Evolutionary conservation across 2,888 invertebrate species (phyloP), one percentile per base, ranked within the genome.

Genomic region (Leucoma salicis): DNA sequence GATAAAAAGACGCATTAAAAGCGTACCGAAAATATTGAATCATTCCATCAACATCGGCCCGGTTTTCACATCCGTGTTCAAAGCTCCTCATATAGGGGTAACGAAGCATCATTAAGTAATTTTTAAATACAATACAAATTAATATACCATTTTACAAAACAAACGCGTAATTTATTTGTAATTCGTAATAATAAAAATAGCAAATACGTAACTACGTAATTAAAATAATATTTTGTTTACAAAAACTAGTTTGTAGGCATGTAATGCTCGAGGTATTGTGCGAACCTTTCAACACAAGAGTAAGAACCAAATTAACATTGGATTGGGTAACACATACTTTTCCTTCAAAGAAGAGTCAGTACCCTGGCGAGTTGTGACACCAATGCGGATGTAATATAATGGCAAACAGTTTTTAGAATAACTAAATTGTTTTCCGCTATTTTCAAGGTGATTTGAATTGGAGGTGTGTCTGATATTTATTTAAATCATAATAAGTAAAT

Each of bases 391-490:
- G 6, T 21, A 21, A 3, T 8, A 21, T 5, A 21, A 8, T 8
- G 6, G 21, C 21, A 21, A 21, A 6, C 21, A 6, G 21, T 21
- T 21, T 6, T 21, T 3, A 21, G 3, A 21, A 21, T 21, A 21
- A 21, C n/a, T 21, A 21, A 8, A 8, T 8, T 21, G 21, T 21
- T 6, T 27, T 27, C 27, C 27, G 27, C 27, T 2, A 27, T n/a
- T 27, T 27, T n/a, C 27, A 27, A 27, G 27, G 27, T 27, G 2
- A 1, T 5, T 10, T 27, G 4, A 11, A 27, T 1, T 28, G 34
- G 33, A 28, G 39, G 39, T 39, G 39, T 39, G 39, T 39, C 35
- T 15, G 10, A 28, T 12, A 16, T 25, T 7, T 14, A 32, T 24
- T 38, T 32, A 16, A n/a, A n/a, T n/a, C n/a, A n/a, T n/a, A n/a